Percentiles rank a stretch among this genome's conserved stretches.
Evolutionary conservation across 2,113 vertebrate species (phyloP).

Genomic region (Hylia prasina): DNA sequence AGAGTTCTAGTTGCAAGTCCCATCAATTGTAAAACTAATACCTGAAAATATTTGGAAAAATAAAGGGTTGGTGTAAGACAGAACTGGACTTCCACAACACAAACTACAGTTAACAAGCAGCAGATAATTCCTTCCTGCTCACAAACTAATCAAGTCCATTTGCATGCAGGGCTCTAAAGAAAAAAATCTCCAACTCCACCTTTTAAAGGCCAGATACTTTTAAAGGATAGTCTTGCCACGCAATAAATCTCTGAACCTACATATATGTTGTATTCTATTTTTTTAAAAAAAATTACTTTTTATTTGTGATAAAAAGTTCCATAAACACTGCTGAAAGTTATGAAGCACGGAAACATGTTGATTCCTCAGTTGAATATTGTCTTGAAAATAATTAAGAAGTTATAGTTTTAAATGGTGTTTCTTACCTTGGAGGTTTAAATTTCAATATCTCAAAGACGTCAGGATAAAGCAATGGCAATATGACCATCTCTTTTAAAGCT

Average conservation of each 20-base stretch:
- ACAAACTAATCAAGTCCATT: not conserved
- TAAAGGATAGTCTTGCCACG: not conserved
- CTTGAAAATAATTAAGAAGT: not conserved
- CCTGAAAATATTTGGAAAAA: not conserved
- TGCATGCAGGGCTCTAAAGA: not conserved
- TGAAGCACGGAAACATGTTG: not conserved
- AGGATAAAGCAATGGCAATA: slow-evolving; percentile 92
- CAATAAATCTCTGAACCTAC: not conserved
- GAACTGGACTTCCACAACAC: not conserved
- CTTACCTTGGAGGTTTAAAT: slow-evolving; percentile 93
- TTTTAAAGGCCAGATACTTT: not conserved
- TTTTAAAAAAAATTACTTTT: not conserved
- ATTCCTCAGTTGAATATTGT: not conserved
- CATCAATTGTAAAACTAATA: not conserved
- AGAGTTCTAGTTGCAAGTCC: not conserved
- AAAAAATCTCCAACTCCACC: not conserved
- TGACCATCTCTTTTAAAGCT: slow-evolving; percentile 92
- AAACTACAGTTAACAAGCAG: not conserved
- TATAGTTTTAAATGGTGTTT: not conserved
- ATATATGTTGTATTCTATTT: not conserved
- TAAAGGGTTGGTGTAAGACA: not conserved
- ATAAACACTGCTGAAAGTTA: not conserved
- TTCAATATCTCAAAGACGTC: slow-evolving; percentile 93
- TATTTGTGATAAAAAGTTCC: not conserved
- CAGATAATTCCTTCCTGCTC: not conserved